Percentiles rank a stretch among this genome's conserved stretches.
Evolutionary conservation across 1,140 invertebrate genomes (phyloP).

Genomic region (Eufriesea mexicana): DNA sequence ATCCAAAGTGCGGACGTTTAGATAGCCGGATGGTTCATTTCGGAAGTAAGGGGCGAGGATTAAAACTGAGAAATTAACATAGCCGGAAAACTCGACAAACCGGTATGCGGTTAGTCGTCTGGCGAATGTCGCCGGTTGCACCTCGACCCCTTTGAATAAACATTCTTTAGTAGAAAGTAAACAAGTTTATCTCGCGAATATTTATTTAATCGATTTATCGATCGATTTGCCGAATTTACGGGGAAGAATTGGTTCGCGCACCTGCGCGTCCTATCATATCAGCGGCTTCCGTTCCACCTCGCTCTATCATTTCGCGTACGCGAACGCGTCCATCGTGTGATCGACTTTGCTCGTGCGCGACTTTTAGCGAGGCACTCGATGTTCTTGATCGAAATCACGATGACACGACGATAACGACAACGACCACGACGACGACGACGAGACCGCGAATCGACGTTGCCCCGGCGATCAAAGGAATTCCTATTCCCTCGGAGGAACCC

Average conservation of each 20-base stretch:
- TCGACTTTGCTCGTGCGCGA: too few species aligned
- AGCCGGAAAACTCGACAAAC: slow-evolving; percentile 48
- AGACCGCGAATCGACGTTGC: too few species aligned
- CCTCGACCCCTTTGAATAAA: slow-evolving; percentile 19
- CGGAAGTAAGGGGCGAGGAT: slow-evolving; percentile 24
- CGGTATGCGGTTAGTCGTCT: slow-evolving; percentile 10
- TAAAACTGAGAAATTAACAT: slow-evolving; percentile 49
- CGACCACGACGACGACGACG: too few species aligned
- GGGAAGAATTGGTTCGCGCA: background rate
- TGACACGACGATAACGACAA: too few species aligned
- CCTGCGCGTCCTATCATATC: too few species aligned
- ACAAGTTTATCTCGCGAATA: slow-evolving; percentile 27
- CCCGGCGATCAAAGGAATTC: slow-evolving; percentile 37
- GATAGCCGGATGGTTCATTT: slow-evolving; percentile 34
- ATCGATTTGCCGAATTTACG: background rate
- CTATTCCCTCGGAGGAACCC: slow-evolving; percentile 25
- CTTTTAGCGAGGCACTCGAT: too few species aligned
- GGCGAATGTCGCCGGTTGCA: slow-evolving; percentile 15
- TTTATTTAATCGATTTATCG: slow-evolving; percentile 23
- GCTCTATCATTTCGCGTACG: background rate
- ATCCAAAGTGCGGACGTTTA: slow-evolving; percentile 22
- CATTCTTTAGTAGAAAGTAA: slow-evolving; percentile 23
- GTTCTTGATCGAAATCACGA: background rate
- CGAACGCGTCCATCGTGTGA: too few species aligned
- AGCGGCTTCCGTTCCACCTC: background rate